Conservation (phyloP, 2,113 vertebrate genomes). For the Ranitomeya imitator region DNA sequence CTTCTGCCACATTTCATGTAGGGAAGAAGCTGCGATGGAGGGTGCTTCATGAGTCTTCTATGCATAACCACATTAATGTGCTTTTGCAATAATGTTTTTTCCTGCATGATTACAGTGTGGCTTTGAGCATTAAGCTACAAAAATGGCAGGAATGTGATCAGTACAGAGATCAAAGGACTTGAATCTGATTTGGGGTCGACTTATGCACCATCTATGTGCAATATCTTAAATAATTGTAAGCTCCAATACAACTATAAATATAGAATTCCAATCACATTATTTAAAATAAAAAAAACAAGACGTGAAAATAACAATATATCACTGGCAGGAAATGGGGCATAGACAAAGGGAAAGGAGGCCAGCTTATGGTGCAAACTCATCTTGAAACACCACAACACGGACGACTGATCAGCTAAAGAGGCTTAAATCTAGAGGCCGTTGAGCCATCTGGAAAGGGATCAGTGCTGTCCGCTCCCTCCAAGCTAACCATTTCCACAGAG, state of each 20-base stretch:
- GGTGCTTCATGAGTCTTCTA: no score
- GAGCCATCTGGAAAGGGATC: conserved; percentile 58
- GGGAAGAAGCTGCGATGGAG: no score
- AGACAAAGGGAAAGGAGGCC: conserved; percentile 15
- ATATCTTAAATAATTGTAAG: no score
- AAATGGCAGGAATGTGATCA: no score
- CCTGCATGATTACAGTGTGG: no score
- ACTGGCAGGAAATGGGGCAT: not conserved
- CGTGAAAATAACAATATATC: not conserved
- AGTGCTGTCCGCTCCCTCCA: conserved; percentile 31
- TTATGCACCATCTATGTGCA: no score
- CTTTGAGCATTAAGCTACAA: no score
- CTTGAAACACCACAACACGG: conserved; percentile 41
- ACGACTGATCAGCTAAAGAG: conserved; percentile 61
- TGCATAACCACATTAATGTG: not conserved
- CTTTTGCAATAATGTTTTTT: not conserved
- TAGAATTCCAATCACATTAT: not conserved
- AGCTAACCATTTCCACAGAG: conserved; percentile 45
- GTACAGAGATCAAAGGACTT: no score
- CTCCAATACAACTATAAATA: no score
- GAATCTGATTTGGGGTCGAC: no score
- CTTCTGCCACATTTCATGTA: not conserved
- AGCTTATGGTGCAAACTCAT: conserved; percentile 51
- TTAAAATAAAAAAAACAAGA: not conserved
- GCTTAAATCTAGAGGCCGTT: conserved; percentile 52